Percentiles rank a stretch among this genome's conserved stretches.
Conservation (phyloP, 1,140 invertebrate genomes). For the Tetramorium simillimum region DNA sequence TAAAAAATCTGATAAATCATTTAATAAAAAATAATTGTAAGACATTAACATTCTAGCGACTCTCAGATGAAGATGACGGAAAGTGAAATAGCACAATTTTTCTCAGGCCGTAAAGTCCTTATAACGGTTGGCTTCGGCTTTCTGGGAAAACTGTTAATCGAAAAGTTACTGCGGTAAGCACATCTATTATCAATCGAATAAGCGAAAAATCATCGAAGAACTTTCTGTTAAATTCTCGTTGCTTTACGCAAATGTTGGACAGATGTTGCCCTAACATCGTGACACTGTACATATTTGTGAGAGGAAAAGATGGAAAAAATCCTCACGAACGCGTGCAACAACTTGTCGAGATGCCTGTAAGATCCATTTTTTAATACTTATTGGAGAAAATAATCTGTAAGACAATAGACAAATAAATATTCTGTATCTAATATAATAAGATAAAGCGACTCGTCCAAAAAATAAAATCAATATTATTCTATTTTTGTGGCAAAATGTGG, state of each 20-base stretch:
- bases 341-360: conserved; percentile 86
- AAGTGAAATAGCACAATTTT: conserved; percentile 42
- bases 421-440: too few relatives aligned
- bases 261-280: conserved; percentile 89
- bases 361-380: conserved; percentile 57
- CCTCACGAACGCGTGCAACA: conserved; percentile 86
- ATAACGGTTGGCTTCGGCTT: not conserved
- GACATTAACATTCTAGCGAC: not conserved
- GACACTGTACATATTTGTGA: conserved; percentile 89
- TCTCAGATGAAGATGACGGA: not conserved
- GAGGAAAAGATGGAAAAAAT: conserved; percentile 89
- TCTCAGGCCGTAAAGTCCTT: not conserved
- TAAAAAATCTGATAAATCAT: not conserved
- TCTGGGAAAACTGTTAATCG: conserved; percentile 4
- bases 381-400: not conserved
- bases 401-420: not conserved
- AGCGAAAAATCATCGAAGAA: not conserved
- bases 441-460: not conserved
- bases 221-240: not conserved
- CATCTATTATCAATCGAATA: not conserved
- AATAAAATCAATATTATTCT: not conserved
- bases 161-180: conserved; percentile 19
- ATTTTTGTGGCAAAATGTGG: not conserved
- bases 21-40: not conserved
- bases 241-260: not conserved